Base-by-base conservation (phyloP, 2,888 invertebrate genomes). In the Drosophila flavopinicola region DNA sequence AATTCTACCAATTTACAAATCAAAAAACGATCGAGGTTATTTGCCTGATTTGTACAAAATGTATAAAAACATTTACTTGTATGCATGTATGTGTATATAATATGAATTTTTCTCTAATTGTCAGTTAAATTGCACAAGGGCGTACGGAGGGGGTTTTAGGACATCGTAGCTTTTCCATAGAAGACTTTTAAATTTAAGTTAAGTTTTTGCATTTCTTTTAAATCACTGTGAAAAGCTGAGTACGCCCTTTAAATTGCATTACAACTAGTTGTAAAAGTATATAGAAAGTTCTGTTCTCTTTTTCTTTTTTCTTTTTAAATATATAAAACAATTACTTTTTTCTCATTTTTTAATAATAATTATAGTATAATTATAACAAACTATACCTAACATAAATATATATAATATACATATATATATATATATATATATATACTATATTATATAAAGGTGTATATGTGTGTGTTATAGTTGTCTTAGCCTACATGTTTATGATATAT, bases 321-420 rank as follows among this genome's bases (percentile, higher is more conserved):
- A 51, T 54, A 68, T 68, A 75, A 48, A 70, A 69, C 63, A 75
- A 53, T 58, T 45, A 42, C 23, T 35, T 51, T 45, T 47, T 32
- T 35, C 11, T n/a, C 38, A 20, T 33, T 37, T 42, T 25, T 56
- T 61, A 70, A 41, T 56, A 56, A 25, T 67, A 41, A 54, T 29
- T 60, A 54, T 51, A 48, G 53, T 57, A 32, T 65, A 72, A 71
- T 59, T 76, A 74, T 52, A 72, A 76, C 77, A 72, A 61, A 76
- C 58, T 74, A 66, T 56, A 33, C 15, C 47, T 76, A 63, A 61
- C 49, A 72, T 66, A 71, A 59, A 63, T 58, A 70, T 64, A 61
- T 41, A 32, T 71, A 38, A 49, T 35, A n/a, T 32, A 42, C 37
- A 41, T 33, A 38, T 42, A 41, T 47, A 39, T 49, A 51, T 35